Evolutionary conservation across 2,113 vertebrate species (phyloP).

Genomic region (Elaphurus davidianus): DNA sequence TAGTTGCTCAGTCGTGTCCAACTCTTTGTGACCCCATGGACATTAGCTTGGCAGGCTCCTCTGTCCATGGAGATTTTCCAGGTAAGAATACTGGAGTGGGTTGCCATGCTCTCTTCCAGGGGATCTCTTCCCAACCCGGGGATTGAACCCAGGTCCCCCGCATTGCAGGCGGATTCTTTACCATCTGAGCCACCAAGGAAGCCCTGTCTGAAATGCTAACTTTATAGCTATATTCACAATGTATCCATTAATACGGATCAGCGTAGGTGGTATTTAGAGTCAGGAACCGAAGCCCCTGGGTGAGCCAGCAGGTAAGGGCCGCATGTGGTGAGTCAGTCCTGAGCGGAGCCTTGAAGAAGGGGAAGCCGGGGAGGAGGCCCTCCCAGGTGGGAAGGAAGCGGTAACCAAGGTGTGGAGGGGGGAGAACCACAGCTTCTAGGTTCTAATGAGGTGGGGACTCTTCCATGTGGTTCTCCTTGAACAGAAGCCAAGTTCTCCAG

Average conservation of each 20-base stretch:
- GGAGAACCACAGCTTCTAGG: neutral
- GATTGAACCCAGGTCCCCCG: neutral
- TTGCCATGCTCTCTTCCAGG: neutral
- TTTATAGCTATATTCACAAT: neutral
- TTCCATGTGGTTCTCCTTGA: neutral
- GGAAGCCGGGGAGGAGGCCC: neutral
- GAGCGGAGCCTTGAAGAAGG: neutral
- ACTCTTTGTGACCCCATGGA: neutral
- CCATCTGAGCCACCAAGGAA: neutral
- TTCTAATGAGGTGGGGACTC: neutral
- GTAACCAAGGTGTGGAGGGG: neutral
- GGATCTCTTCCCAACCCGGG: neutral
- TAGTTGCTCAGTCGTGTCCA: neutral
- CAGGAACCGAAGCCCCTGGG: neutral
- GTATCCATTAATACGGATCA: neutral
- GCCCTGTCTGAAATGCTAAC: neutral
- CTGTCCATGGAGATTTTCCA: neutral
- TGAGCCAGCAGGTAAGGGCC: neutral
- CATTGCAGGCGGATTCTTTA: neutral
- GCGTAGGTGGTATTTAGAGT: neutral
- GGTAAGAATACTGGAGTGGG: neutral
- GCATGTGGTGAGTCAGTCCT: neutral
- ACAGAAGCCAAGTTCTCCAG: neutral
- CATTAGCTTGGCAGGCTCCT: neutral
- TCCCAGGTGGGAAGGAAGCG: neutral